phyloP scores from a whole-genome alignment of 1,140 invertebrate species.

The Hestina assimilis region DNA sequence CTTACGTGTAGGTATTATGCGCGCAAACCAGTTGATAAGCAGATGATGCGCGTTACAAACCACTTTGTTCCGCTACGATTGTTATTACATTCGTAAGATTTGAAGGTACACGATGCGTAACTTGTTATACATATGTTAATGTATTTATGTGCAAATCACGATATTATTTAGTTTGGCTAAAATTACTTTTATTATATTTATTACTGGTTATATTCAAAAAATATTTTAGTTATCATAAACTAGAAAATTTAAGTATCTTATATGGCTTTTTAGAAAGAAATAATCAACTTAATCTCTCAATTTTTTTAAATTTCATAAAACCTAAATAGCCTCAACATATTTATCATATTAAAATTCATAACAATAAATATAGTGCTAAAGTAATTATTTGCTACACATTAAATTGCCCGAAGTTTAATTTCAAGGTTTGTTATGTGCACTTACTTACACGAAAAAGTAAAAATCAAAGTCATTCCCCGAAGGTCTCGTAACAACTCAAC shows the following conservation, averaged over 20 bases:
- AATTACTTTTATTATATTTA: no score
- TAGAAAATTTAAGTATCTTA: no score
- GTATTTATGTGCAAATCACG: no score
- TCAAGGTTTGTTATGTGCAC: neutral
- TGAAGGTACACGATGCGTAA: conserved; percentile 39
- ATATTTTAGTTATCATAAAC: no score
- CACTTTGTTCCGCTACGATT: conserved; percentile 39
- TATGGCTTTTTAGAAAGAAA: no score
- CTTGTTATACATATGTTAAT: neutral
- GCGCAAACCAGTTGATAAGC: conserved; percentile 40
- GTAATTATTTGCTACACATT: neutral
- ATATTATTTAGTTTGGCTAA: no score
- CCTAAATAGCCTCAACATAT: no score
- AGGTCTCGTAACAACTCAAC: neutral
- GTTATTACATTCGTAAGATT: conserved; percentile 8
- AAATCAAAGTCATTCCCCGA: neutral
- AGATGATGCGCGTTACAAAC: conserved; percentile 49
- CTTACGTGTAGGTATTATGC: conserved; percentile 39
- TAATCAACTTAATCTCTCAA: no score
- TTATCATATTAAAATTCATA: no score
- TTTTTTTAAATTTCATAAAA: no score
- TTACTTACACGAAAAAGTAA: neutral
- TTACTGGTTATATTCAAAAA: no score
- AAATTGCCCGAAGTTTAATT: neutral
- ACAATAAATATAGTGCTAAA: no score